Base-by-base conservation (phyloP, 2,113 vertebrate genomes). In the Tenebrosternarchus preto region DNA sequence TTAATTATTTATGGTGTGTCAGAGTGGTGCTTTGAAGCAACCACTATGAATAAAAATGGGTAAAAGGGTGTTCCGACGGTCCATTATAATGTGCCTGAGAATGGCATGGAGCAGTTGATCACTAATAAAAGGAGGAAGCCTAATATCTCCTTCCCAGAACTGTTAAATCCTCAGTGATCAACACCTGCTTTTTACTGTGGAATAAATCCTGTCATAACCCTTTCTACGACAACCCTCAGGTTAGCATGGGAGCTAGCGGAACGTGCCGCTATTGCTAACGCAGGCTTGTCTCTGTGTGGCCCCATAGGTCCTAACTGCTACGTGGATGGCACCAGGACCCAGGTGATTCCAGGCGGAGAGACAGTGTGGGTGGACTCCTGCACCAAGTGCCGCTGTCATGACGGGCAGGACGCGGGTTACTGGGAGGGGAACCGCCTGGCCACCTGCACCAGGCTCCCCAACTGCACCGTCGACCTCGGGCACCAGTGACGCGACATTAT, bases 401-500 rank as follows among this genome's bases (percentile, higher is more conserved):
- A 94, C 0, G 92, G 93, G 17, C 92, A 94, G 82, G 94, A 95
- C 4, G 94, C 91, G 0, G 92, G 94, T 53, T 95, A 95, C 86
- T 95, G 94, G 94, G 93, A 95, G 85, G 94, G 94, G 63, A 94
- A 95, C 87, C 92, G 92, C 0, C 83, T 95, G 20, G 94, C 94
- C 73, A 92, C 89, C 77, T 95, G 94, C 68, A 91, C 92, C 80
- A 91, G 85, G 36, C 80, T 94, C 22, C 90, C 80, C 22, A 90
- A 92, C 88, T 95, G 94, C 76, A 83, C 77, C 0, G 83, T 86
- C 1, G 86, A 88, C n/a, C 81, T 87, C 8, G 29, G 31, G 68
- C 72, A 85, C 63, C 86, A 90, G 67, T 89, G 79, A 91, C 50
- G 7, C 78, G 22, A 3, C 15, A 3, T 31, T 19, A 31, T 1